Conservation (phyloP, 2,888 invertebrate species). For the Acutogordius australiensis region DNA sequence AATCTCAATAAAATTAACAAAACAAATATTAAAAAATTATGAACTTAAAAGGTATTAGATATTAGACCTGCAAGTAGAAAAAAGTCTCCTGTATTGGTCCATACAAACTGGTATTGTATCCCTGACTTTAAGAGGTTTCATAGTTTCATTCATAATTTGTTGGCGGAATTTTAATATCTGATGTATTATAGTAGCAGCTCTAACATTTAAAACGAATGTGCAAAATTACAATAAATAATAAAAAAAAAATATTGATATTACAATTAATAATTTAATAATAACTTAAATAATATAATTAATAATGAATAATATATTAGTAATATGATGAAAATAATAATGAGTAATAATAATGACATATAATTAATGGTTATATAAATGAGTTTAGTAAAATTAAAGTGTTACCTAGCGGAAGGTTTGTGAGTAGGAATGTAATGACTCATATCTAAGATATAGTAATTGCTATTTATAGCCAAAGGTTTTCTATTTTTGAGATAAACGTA, state of each 20-base stretch:
- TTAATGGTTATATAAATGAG: too few relatives aligned
- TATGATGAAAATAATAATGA: too few relatives aligned
- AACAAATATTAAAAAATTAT: too few relatives aligned
- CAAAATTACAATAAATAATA: too few relatives aligned
- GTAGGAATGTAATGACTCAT: slow-evolving; percentile 26
- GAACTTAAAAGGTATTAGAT: too few relatives aligned
- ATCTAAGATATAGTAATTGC: slow-evolving; percentile 29
- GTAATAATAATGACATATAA: too few relatives aligned
- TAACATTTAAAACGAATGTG: too few relatives aligned
- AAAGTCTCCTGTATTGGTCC: slow-evolving; percentile 27
- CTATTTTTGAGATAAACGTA: slow-evolving; percentile 28
- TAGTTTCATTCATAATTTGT: slow-evolving; percentile 25
- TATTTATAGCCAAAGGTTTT: slow-evolving; percentile 26
- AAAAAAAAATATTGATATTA: too few relatives aligned
- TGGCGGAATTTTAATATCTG: slow-evolving; percentile 24
- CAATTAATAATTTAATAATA: too few relatives aligned
- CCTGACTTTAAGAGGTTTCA: slow-evolving; percentile 25
- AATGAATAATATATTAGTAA: too few relatives aligned
- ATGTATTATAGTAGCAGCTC: slow-evolving; percentile 25
- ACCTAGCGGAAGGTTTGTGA: slow-evolving; percentile 22
- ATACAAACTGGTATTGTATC: slow-evolving; percentile 28
- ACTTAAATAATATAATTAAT: too few relatives aligned
- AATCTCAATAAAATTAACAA: too few relatives aligned
- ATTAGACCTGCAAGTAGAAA: slow-evolving; percentile 25
- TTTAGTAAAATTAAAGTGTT: slow-evolving; percentile 9